phyloP scores from a whole-genome alignment of 2,888 invertebrate genomes.

The Cordilura impudica region DNA sequence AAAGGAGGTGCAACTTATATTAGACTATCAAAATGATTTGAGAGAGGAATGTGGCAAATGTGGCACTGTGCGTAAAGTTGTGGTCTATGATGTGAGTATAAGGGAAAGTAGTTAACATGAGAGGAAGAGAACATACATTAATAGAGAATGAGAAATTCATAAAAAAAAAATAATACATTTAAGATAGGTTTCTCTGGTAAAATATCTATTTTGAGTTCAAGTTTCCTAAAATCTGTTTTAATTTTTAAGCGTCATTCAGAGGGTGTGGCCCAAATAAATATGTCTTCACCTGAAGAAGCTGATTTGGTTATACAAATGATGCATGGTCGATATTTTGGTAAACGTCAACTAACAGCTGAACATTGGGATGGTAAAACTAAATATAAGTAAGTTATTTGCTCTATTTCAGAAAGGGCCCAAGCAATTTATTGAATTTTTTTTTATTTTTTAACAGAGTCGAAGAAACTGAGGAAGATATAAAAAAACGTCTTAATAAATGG shows the following conservation, averaged over 20 bases:
- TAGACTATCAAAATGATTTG: constrained; percentile 94
- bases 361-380: constrained; percentile 98
- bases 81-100: constrained; percentile 93
- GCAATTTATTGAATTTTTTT: background rate
- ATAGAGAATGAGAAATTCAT: too few species aligned
- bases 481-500: constrained; percentile 91
- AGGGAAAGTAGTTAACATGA: too few species aligned
- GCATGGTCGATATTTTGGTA: constrained; percentile 94
- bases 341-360: constrained; percentile 89
- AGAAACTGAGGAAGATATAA: constrained; percentile 93
- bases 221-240: background rate
- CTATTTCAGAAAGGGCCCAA: background rate
- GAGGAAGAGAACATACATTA: too few species aligned
- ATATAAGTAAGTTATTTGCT: constrained; percentile 81
- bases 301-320: constrained; percentile 92
- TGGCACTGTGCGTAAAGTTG: constrained; percentile 94
- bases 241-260: constrained; percentile 88
- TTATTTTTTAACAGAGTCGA: constrained; percentile 81
- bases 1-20: constrained; percentile 90
- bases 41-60: constrained; percentile 93
- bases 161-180: too few species aligned
- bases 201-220: background rate
- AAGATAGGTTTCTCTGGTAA: too few species aligned
- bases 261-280: constrained; percentile 95
- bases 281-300: constrained; percentile 93